Conservation (phyloP, 2,797 vertebrate genomes). For the Gadopsis marmoratus region DNA sequence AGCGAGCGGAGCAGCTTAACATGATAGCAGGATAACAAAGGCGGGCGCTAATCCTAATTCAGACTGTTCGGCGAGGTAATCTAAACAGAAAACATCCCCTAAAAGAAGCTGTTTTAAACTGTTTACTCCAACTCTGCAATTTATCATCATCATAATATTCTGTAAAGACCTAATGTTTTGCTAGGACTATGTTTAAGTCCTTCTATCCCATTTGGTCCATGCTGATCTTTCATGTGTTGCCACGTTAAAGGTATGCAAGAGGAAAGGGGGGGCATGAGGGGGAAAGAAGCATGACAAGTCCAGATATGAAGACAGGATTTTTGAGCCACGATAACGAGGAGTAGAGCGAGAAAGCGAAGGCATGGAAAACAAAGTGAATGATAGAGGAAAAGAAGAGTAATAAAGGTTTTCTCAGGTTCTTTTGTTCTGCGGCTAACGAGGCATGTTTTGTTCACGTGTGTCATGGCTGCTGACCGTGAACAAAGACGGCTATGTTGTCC, state of each 20-base stretch:
- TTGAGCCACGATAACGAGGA: background rate
- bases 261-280: background rate
- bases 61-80: slow-evolving; percentile 48
- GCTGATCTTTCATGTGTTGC: background rate
- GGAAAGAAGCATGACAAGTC: slow-evolving; percentile 14
- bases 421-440: slow-evolving; percentile 49
- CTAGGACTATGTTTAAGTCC: slow-evolving; percentile 8
- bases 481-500: slow-evolving; percentile 46
- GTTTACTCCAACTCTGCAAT: slow-evolving; percentile 47
- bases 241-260: background rate
- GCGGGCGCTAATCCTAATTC: slow-evolving; percentile 72
- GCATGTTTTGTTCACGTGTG: slow-evolving; percentile 45
- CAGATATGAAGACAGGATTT: background rate
- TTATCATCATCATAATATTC: slow-evolving; percentile 24
- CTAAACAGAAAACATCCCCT: slow-evolving; percentile 53
- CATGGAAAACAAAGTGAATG: slow-evolving; percentile 26
- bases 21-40: slow-evolving; percentile 70
- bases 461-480: slow-evolving; percentile 53
- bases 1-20: slow-evolving; percentile 66
- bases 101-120: slow-evolving; percentile 60
- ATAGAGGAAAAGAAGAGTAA: slow-evolving; percentile 9
- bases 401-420: slow-evolving; percentile 23
- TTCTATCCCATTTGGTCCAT: background rate
- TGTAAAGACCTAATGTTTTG: slow-evolving; percentile 25
- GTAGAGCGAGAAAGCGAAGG: slow-evolving; percentile 8